Base-by-base conservation (phyloP, 2,888 invertebrate species). In the Andrena minutula region DNA sequence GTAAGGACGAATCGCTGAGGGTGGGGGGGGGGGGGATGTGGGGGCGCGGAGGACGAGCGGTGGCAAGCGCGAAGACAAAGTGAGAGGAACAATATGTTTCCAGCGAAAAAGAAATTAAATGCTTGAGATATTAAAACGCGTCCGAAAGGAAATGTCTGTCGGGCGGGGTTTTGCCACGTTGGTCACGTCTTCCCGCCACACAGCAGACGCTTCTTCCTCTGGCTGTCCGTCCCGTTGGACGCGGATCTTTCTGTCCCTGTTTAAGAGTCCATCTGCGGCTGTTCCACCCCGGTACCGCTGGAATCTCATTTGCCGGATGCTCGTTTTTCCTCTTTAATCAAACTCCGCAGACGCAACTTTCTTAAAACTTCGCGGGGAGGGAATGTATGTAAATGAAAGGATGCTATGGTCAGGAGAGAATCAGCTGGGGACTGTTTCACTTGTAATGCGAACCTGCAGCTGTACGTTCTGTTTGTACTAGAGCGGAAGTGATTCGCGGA, bases 81-180 rank as follows among this genome's bases (percentile, higher is more conserved):
- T 61, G 68, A 47, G 64, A 77, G 64, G 77, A 61, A 58, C 69
- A 61, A 73, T 63, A 64, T 79, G 79, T 87, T 80, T 76, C 58
- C 60, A 78, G 75, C 75, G 56, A 80, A 87, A 87, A 86, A 88
- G 86, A 84, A 88, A 88, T 89, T 84, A 89, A 56, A 88, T 64
- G 83, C 75, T 74, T 82, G 85, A 84, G 83, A 87, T 88, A 89
- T 89, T 89, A 89, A 89, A 89, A 87, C 82, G 75, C 79, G 74
- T 58, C 75, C 69, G 72, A 60, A 64, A 78, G 79, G 74, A 82
- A 63, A 75, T 53, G 75, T 68, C 76, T 80, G 78, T 76, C 85
- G 69, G 41, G 30, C 56, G 7, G 20, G 28, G 35, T 82, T 41
- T 70, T 60, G 65, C 76, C 41, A 63, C 61, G 47, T 58, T 64